Evolutionary conservation across 2,888 invertebrate species (phyloP), one percentile per base, ranked within the genome.

Genomic region (Chloroclystis v-ata): DNA sequence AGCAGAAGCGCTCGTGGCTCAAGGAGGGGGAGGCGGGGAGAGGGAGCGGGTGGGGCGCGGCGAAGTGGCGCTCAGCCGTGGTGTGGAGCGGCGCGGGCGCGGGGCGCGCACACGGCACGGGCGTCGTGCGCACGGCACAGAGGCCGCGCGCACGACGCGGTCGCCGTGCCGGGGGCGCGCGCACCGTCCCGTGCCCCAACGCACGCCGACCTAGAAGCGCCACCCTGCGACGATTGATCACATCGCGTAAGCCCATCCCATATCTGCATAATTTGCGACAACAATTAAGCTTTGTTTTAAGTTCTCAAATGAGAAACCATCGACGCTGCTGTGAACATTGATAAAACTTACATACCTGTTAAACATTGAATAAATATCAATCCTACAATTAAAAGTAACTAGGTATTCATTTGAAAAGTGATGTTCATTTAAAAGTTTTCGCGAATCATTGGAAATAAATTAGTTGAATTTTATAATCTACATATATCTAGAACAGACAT

Each of bases 181-280:
- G 50, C 52, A n/a, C 72, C 67, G 82, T 83, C 82, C 85, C 84
- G 83, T 80, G 82, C 78, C 77, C 59, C 73, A 73, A 67, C 80
- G 78, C 82, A 83, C 84, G 76, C 73, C 61, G 76, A 72, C 77
- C 59, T 1, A 68, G 47, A 59, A 67, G 78, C 80, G 75, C 67
- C 72, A 73, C 77, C 72, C 66, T 78, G 90, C 90, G 89, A 90
- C 90, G 90, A 87, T 87, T 91, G 91, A 90, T 91, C 90, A 90
- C 90, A 91, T 91, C 90, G 91, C 91, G 90, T 90, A 90, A 90
- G 90, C 91, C 91, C 91, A 91, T 91, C 91, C 91, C 91, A 90
- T 89, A 60, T 78, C 86, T 82, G 77, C 83, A 81, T 81, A 52
- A 49, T 74, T 85, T 79, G 79, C 87, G 85, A 87, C 87, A 87